Conservation (phyloP, 2,797 vertebrate genomes). For the Muraenolepis orangiensis region DNA sequence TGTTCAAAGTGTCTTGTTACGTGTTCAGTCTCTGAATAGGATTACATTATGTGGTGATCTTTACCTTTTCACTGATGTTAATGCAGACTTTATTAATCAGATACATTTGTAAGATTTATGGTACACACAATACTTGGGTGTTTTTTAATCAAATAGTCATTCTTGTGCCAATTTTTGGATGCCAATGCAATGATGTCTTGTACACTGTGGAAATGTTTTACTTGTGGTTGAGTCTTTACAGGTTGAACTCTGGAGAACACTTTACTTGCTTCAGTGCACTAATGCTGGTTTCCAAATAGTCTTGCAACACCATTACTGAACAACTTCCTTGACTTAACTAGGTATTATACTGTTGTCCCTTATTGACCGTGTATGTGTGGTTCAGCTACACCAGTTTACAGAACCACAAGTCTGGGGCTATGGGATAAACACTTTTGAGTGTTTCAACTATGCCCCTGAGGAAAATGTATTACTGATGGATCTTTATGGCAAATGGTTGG, state of each 20-base stretch:
- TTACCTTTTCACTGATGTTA: slow-evolving; percentile 6
- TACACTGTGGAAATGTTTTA: slow-evolving; percentile 63
- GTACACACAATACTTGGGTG: slow-evolving; percentile 8
- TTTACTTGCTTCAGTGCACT: neutral
- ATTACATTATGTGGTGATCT: slow-evolving; percentile 16
- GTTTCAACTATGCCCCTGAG: neutral
- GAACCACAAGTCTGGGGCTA: neutral
- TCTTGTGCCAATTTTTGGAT: slow-evolving; percentile 20
- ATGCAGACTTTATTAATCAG: slow-evolving; percentile 15
- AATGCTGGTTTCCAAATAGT: slow-evolving; percentile 14
- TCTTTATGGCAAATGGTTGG: neutral
- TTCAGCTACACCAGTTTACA: neutral
- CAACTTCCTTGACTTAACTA: slow-evolving; percentile 41
- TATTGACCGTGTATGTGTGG: slow-evolving; percentile 2
- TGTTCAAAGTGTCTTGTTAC: slow-evolving; percentile 19
- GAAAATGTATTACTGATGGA: neutral
- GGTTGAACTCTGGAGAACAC: neutral
- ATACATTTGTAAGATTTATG: slow-evolving; percentile 19
- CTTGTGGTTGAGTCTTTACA: neutral
- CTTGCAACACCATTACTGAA: slow-evolving; percentile 20
- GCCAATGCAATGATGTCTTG: slow-evolving; percentile 71
- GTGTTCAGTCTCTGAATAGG: slow-evolving; percentile 11
- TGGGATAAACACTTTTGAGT: neutral
- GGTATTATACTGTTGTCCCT: neutral
- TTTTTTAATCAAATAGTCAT: slow-evolving; percentile 24